Percentiles rank a stretch among this genome's conserved stretches.
phyloP scores from a whole-genome alignment of 1,140 invertebrate genomes.

The Cotesia glomerata region DNA sequence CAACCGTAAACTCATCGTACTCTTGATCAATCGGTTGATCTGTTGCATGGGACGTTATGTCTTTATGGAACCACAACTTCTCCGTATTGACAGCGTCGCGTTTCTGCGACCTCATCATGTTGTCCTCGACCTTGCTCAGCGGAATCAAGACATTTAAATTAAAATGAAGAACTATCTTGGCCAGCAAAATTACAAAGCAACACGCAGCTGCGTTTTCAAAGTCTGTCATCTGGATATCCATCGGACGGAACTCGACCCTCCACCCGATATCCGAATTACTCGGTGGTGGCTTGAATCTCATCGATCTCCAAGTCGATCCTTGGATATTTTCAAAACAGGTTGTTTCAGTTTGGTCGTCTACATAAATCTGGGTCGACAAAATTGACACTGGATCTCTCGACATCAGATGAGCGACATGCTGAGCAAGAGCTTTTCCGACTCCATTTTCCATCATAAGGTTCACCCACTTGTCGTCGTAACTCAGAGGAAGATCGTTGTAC shows the following conservation, averaged over 20 bases:
- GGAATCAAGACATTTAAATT: constrained; percentile 96
- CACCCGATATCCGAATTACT: constrained; percentile 95
- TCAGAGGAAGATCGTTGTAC: constrained; percentile 91
- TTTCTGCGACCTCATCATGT: constrained; percentile 94
- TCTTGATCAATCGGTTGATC: constrained; percentile 56
- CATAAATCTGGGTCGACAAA: constrained; percentile 94
- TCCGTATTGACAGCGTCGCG: constrained; percentile 82
- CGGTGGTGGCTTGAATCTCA: constrained; percentile 98
- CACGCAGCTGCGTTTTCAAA: constrained; percentile 99
- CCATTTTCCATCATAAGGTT: constrained; percentile 81
- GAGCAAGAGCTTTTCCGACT: constrained; percentile 88
- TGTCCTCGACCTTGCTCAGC: constrained; percentile 98
- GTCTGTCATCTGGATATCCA: constrained; percentile 97
- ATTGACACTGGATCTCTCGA: constrained; percentile 97
- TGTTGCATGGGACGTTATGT: constrained; percentile 69
- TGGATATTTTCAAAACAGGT: constrained; percentile 99
- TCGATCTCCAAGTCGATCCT: constrained; percentile 99
- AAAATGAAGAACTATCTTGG: constrained; percentile 95
- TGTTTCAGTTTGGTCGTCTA: constrained; percentile 91
- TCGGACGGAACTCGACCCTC: constrained; percentile 99
- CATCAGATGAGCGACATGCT: constrained; percentile 97
- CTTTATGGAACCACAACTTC: constrained; percentile 91
- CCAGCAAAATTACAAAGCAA: constrained; percentile 97
- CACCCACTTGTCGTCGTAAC: constrained; percentile 85
- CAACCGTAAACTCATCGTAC: constrained; percentile 81